Evolutionary conservation across 53 echinoderm and acorn worm species (phyloP).

Genomic region (Echinometra lucunter): DNA sequence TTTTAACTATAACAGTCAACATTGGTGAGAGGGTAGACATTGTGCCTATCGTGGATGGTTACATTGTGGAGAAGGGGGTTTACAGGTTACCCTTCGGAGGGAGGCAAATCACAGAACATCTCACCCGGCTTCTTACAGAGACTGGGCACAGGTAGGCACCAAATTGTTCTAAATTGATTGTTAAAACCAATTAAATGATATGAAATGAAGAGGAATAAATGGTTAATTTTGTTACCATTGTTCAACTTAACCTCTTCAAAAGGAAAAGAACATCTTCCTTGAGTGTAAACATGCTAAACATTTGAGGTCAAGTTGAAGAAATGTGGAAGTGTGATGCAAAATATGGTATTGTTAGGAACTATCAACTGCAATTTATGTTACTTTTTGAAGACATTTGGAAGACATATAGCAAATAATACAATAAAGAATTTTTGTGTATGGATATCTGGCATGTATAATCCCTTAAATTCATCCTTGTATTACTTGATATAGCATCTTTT

Average conservation of each 20-base stretch:
- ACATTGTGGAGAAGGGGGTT: slow-evolving; percentile 96
- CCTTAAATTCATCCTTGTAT: no score
- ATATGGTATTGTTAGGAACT: not conserved
- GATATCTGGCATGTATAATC: no score
- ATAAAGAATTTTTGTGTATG: no score
- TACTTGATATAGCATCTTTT: no score
- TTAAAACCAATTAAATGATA: not conserved
- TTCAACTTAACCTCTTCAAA: no score
- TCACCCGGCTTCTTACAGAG: slow-evolving; percentile 91
- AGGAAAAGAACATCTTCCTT: not conserved
- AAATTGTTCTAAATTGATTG: not conserved
- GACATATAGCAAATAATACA: no score
- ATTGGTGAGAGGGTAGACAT: slow-evolving; percentile 96
- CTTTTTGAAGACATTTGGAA: no score
- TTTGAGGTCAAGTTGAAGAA: not conserved
- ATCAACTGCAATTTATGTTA: no score
- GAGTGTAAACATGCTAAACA: not conserved
- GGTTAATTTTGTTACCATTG: no score
- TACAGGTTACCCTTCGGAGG: slow-evolving; percentile 96
- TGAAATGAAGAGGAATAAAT: not conserved
- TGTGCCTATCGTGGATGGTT: slow-evolving; percentile 99
- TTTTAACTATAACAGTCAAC: slow-evolving; percentile 76
- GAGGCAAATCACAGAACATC: slow-evolving; percentile 92
- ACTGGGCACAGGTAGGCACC: slow-evolving; percentile 84
- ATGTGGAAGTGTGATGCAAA: not conserved